Evolutionary conservation across 2,888 invertebrate species (phyloP).

Genomic region (Eristalis arbustorum): DNA sequence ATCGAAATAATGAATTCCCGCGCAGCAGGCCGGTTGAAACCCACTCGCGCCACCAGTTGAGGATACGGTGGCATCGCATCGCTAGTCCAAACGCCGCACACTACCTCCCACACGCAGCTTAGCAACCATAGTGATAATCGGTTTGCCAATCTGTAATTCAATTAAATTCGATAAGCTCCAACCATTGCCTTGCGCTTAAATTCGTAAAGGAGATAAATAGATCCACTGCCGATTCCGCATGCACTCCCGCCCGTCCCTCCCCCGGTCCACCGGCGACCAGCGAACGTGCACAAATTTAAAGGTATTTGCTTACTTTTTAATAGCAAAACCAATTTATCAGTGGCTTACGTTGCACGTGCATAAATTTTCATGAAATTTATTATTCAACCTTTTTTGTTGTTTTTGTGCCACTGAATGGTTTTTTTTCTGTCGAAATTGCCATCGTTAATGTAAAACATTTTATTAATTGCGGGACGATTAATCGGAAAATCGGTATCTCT

Average conservation of each 20-base stretch:
- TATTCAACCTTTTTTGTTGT: neutral
- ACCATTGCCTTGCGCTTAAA: neutral
- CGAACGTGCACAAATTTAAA: neutral
- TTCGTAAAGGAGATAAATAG: neutral
- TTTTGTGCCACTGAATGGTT: too few relatives aligned
- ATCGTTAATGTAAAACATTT: constrained; percentile 4
- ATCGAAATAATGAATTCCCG: too few relatives aligned
- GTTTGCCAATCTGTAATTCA: neutral
- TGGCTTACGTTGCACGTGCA: neutral
- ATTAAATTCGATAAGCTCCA: neutral
- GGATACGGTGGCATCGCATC: too few relatives aligned
- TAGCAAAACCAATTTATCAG: neutral
- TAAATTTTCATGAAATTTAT: neutral
- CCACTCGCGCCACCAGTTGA: too few relatives aligned
- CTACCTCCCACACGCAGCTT: too few relatives aligned
- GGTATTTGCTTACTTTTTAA: neutral
- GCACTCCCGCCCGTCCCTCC: neutral
- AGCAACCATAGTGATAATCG: neutral
- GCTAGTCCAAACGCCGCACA: too few relatives aligned
- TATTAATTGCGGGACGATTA: constrained; percentile 3
- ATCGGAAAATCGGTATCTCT: constrained; percentile 1
- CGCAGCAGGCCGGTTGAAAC: too few relatives aligned
- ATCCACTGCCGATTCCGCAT: neutral
- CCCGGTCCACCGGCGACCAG: neutral
- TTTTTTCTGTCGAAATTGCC: neutral